Evolutionary conservation across 2,888 invertebrate genomes (phyloP), one percentile per base, ranked within the genome.

Genomic region (Antheraea yamamai): DNA sequence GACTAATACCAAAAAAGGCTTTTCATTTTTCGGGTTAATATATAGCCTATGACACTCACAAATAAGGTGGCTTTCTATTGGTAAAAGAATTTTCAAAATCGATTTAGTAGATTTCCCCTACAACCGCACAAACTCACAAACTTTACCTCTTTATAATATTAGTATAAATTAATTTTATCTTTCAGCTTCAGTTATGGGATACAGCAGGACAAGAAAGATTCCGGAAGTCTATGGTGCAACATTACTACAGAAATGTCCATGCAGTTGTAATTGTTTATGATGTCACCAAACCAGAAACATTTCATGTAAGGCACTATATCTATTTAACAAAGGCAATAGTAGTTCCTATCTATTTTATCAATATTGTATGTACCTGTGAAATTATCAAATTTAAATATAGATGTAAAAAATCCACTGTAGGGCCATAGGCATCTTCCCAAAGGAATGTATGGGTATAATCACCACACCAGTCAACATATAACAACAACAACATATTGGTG

Each of bases 241-340:
- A 98, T 89, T 98, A 97, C 89, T 98, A 98, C 87, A 94, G 97
- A 75, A 97, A 97, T 89, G 97, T 97, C 1, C 96, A 97, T 88
- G 97, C 97, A n/a, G 97, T 98, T n/a, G 96, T 98, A 73, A 97
- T 97, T 84, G 97, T 97, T 0, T 98, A 97, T 91, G 97, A 98
- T 92, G 96, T 97, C 75, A 97, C 97, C 14, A 97, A 96, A 83
- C 92, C 95, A 7, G 92, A 95, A 72, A 96, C 97, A 2, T 97
- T 97, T 85, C 95, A 96, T 89, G 95, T 95, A 80, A 95, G 92
- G 12, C 55, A 18, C 16, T 66, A 16, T 66, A 66, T 18, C 4
- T 66, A 66, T 30, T 14, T 30, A 61, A 61, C n/a, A 61, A 61
- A 10, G n/a, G 58, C 58, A n/a, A 58, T n/a, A 12, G 23, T 26